phyloP scores from a whole-genome alignment of 2,888 invertebrate genomes.

The Neuroscelio doddi region DNA sequence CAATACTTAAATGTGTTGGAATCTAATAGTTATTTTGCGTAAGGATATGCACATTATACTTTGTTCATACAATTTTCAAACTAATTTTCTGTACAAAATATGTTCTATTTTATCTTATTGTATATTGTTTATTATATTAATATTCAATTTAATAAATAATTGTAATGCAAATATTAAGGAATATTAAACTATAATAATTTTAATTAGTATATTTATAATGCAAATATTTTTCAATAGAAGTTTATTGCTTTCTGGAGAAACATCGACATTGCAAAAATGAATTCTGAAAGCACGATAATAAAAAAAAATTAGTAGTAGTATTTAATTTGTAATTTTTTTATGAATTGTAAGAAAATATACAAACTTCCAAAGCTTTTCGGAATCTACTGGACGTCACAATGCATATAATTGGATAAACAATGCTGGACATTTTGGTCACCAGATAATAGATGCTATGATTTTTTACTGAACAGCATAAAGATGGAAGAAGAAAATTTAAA shows the following conservation, averaged over 20 bases:
- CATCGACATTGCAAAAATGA: conserved; percentile 3
- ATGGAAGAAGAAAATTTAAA: conserved; percentile 50
- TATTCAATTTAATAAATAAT: too few relatives aligned
- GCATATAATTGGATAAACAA: conserved; percentile 53
- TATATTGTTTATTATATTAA: too few relatives aligned
- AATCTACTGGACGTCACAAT: conserved; percentile 45
- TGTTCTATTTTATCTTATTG: too few relatives aligned
- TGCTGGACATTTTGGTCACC: conserved; percentile 54
- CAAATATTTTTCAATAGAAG: background rate
- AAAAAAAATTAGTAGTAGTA: background rate
- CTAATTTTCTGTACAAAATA: too few relatives aligned
- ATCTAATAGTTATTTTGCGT: too few relatives aligned
- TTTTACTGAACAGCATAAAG: conserved; percentile 50
- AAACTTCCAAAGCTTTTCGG: conserved; percentile 44
- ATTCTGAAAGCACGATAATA: conserved; percentile 2
- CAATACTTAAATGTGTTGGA: too few relatives aligned
- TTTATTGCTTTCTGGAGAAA: background rate
- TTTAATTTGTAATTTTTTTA: background rate
- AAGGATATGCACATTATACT: too few relatives aligned
- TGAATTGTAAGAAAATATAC: background rate
- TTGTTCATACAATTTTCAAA: too few relatives aligned
- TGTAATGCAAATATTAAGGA: too few relatives aligned
- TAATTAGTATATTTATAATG: too few relatives aligned
- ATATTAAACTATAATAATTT: too few relatives aligned
- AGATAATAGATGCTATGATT: conserved; percentile 52